Percentiles rank a stretch among this genome's conserved stretches.
Conservation (phyloP, 2,888 invertebrate genomes). For the Rhodophaea formosa region DNA sequence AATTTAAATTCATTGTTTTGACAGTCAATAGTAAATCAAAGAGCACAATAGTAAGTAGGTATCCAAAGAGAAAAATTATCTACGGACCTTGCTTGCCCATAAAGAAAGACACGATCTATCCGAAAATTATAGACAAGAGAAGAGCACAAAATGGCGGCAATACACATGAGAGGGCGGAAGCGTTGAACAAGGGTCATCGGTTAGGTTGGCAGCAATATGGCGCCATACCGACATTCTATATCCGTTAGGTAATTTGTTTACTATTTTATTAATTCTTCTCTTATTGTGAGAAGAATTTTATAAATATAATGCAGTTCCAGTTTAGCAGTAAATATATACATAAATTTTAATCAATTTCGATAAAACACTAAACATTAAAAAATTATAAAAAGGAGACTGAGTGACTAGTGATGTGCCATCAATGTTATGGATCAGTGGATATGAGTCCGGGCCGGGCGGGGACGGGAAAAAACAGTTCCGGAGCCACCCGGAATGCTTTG, state of each 20-base stretch:
- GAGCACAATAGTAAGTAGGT: conserved; percentile 55
- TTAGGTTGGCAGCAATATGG: conserved; percentile 1
- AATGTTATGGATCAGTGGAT: too few species aligned
- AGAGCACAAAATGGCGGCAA: conserved; percentile 68
- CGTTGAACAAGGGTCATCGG: conserved; percentile 7
- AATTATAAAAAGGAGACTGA: too few species aligned
- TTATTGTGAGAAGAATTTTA: too few species aligned
- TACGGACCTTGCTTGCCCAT: conserved; percentile 79
- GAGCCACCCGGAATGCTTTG: too few species aligned
- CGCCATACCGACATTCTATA: not conserved
- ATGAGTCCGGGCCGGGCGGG: too few species aligned
- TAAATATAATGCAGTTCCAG: too few species aligned
- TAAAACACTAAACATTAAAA: too few species aligned
- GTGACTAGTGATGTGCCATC: too few species aligned
- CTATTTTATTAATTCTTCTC: too few species aligned
- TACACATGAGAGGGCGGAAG: conserved; percentile 31
- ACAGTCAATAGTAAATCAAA: conserved; percentile 60
- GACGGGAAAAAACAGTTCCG: too few species aligned
- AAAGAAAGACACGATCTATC: conserved; percentile 75
- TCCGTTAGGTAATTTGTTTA: not conserved
- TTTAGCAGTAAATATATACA: too few species aligned
- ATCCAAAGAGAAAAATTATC: conserved; percentile 80
- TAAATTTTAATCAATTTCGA: too few species aligned
- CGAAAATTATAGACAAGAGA: conserved; percentile 77
- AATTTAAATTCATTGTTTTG: conserved; percentile 62